Conservation (phyloP, 2,888 invertebrate genomes). For the Philonicus albiceps region DNA sequence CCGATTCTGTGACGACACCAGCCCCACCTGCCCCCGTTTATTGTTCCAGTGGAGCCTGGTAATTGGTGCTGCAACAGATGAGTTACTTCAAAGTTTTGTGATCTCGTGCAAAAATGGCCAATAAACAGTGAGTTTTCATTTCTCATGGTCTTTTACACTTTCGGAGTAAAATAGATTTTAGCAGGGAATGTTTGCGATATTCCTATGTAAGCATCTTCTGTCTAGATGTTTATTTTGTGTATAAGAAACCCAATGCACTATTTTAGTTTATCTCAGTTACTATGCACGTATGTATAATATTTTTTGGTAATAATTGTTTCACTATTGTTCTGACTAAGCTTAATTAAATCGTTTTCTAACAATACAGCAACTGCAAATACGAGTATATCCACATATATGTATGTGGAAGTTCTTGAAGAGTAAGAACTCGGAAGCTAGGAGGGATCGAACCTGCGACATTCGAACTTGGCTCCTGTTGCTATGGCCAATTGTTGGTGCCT, state of each 20-base stretch:
- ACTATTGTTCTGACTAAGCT: no score
- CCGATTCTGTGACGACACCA: neutral
- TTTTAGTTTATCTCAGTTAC: no score
- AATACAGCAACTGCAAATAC: no score
- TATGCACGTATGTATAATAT: no score
- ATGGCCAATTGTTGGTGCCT: no score
- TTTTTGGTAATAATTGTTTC: no score
- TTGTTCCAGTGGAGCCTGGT: neutral
- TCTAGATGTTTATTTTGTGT: neutral
- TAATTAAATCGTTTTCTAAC: no score
- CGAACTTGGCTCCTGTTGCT: no score
- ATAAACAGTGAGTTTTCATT: neutral
- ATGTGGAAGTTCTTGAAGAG: no score
- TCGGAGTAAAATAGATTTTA: neutral
- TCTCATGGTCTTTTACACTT: neutral
- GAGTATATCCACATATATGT: no score
- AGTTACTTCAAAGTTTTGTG: neutral
- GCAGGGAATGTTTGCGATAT: neutral
- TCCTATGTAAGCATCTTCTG: neutral
- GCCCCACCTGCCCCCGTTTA: neutral
- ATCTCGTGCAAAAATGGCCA: neutral
- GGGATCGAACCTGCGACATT: no score
- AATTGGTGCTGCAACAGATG: slow-evolving; percentile 11
- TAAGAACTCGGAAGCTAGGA: no score
- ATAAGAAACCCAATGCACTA: neutral